Base-by-base conservation (phyloP, 2,113 vertebrate genomes). In the Laterallus jamaicensis region DNA sequence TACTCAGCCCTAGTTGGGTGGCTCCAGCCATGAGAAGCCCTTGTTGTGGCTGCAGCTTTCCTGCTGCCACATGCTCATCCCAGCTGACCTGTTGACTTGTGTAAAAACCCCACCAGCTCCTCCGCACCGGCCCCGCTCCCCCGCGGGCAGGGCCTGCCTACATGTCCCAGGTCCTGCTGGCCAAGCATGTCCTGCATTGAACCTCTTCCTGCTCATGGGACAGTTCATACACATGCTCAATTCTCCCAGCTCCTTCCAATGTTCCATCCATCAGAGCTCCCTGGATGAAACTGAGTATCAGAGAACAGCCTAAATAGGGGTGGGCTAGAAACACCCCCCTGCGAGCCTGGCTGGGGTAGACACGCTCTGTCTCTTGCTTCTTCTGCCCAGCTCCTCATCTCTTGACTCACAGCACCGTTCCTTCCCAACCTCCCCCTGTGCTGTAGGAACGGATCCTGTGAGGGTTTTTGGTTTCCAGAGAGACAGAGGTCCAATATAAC, bases 101-200 rank as follows among this genome's bases (percentile, higher is more conserved):
- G 32, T 52, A 11, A 52, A 54, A 75, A 20, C 4, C 1, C 50
- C 56, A 47, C 21, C 25, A 79, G 20, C 68, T 84, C 54, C 32
- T 64, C 60, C 67, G 32, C 12, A 11, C 8, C 2, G 3, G n/a
- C n/a, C 31, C 29, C 62, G 28, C 35, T 69, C 35, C 47, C 29
- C 44, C 0, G 0, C 39, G 47, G 54, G 56, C 40, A 25, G 35
- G 32, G 18, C 24, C 35, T 37, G 44, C 21, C 40, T 31, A 0
- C 1, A 6, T 17, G 0, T 32, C 55, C 35, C 32, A 19, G 28
- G 22, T 54, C 25, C 44, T 37, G 14, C 70, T 79, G 76, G 29
- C 9, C 58, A 73, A n/a, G 32, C 12, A 12, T 35, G 6, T 12
- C 2, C 0, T 44, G 52, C 26, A 31, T 63, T 62, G 26, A 35